Conservation (phyloP, 1,140 invertebrate genomes). For the Drosophila willistoni region DNA sequence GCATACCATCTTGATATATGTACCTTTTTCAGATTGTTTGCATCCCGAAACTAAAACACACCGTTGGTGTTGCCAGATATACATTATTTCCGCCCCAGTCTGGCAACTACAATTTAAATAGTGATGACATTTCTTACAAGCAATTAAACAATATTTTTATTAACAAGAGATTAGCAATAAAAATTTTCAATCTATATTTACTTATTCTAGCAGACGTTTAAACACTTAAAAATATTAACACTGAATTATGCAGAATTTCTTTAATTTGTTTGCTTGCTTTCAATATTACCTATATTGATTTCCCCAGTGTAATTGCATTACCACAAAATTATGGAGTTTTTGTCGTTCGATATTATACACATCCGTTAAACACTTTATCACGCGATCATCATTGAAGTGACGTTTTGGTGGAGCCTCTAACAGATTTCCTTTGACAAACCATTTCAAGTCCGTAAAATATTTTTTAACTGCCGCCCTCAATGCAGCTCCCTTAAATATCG, state of each 20-base stretch:
- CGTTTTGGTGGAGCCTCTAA: constrained; percentile 53
- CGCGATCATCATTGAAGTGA: constrained; percentile 52
- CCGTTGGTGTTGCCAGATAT: background rate
- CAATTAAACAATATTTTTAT: no score
- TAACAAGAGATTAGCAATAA: no score
- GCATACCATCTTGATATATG: background rate
- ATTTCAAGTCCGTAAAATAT: constrained; percentile 49
- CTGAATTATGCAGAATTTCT: background rate
- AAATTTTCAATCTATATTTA: no score
- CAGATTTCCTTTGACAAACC: constrained; percentile 63
- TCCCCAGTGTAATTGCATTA: background rate
- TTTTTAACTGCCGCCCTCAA: constrained; percentile 52
- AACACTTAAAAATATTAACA: no score
- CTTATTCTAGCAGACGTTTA: no score
- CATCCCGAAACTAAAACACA: background rate
- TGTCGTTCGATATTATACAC: constrained; percentile 46
- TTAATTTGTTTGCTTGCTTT: no score
- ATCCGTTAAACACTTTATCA: constrained; percentile 42
- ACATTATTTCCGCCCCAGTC: no score
- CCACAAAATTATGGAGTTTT: constrained; percentile 43
- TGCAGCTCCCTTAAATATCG: constrained; percentile 41
- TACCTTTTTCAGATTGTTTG: background rate
- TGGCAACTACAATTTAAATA: no score
- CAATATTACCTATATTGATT: no score
- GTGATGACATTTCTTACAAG: no score